Base-by-base conservation (phyloP, 1,140 invertebrate species). In the Phenacoccus solenopsis region DNA sequence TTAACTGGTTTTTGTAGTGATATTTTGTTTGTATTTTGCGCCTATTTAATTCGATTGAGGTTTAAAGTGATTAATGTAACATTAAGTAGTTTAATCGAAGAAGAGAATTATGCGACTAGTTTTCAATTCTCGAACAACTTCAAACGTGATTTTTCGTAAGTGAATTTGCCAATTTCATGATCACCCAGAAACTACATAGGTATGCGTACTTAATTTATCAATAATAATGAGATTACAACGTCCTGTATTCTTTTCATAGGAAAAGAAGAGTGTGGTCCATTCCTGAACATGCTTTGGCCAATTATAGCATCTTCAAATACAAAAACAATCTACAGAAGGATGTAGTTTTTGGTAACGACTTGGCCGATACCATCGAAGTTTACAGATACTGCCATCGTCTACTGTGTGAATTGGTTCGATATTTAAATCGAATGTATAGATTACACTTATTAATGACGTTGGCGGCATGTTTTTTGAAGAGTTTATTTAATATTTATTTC, bases 401-500 rank as follows among this genome's bases (percentile, higher is more conserved):
- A 27, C 69, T 74, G 28, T 73, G 72, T 32, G 72, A 72, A 13
- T 28, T 74, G 49, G 24, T 73, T 13, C 28, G 64, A 22, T 30
- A 69, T 20, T 35, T 75, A n/a, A 75, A 75, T 30, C 35, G 56
- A 22, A 74, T 71, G 12, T 75, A 75, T 28, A 68, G 73, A 59
- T 28, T 75, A 20, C 73, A 74, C 38, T 67, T 75, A 5, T 67
- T 75, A 21, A 61, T 71, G 16, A 70, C 73, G 0, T 30, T 73
- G 21, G 56, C 69, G 13, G 68, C 70, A 1, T 74, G 74, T 69
- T 75, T 75, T 57, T n/a, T 73, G 20, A 75, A 74, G 71, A 21
- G 69, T 13, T 67, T 75, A n/a, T 73, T 75, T 32, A 73, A 75
- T 61, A 69, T 74, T 38, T 75, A 75, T 69, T 75, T 75, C 28